Evolutionary conservation across 2,888 invertebrate genomes (phyloP).

Genomic region (Apotomis betuletana): DNA sequence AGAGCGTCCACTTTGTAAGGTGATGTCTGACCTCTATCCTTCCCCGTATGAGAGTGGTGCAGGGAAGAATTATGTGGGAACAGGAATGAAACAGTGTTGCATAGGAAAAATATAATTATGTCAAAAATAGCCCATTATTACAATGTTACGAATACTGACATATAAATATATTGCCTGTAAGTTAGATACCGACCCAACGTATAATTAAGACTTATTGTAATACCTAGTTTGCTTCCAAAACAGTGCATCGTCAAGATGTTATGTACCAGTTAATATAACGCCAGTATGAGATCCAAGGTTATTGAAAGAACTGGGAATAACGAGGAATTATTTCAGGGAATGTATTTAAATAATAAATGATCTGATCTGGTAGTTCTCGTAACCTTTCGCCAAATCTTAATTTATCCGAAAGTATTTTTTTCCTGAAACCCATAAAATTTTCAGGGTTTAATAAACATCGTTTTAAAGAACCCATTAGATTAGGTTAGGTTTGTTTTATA

Average conservation of each 20-base stretch:
- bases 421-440: too few species aligned
- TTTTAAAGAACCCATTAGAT: too few species aligned
- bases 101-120: conserved; percentile 66
- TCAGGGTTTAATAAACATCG: too few species aligned
- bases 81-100: conserved; percentile 53
- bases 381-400: too few species aligned
- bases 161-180: conserved; percentile 29
- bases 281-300: too few species aligned
- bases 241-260: neutral
- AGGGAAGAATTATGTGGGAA: conserved; percentile 67
- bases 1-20: conserved; percentile 77
- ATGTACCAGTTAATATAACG: too few species aligned
- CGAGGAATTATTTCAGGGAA: too few species aligned
- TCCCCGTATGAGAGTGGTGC: conserved; percentile 62
- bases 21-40: conserved; percentile 78
- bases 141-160: conserved; percentile 36
- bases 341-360: too few species aligned
- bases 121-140: conserved; percentile 57
- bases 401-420: too few species aligned
- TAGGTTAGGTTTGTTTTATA: too few species aligned
- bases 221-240: neutral
- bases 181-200: conserved; percentile 38
- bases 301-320: too few species aligned
- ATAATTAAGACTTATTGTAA: conserved; percentile 29
- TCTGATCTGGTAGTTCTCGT: too few species aligned